Evolutionary conservation across 2,797 vertebrate species (phyloP), one percentile per base, ranked within the genome.

Genomic region (Danio tinwini): DNA sequence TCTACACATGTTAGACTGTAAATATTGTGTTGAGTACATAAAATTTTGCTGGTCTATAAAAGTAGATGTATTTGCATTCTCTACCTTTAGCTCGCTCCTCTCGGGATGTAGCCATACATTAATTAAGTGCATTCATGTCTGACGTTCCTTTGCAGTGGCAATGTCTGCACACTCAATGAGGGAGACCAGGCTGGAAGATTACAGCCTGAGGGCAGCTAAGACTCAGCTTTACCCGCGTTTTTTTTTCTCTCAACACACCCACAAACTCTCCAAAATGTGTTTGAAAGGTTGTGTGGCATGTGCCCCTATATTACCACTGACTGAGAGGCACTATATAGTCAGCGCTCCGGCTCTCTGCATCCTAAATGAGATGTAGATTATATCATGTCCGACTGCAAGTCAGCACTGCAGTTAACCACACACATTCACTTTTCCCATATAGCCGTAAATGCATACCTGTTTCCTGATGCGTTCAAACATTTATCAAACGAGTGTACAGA

Each of bases 111-210:
- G 82, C 61, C 67, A 62, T 59, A 80, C 69, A 74, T 84, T 85
- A 85, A 88, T 82, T 81, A 77, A 86, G 74, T 71, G 77, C 70
- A 81, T 69, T 82, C 59, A 76, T 82, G 83, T 84, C 75, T 85
- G 84, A 81, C 82, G n/a, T 52, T 74, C 68, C 81, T 80, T 78
- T 80, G 61, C 52, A 63, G 42, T 83, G 65, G 78, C 59, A 77
- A 76, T 65, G 78, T 82, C 84, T 85, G 76, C 74, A 76, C 74
- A 40, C 47, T 77, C 73, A 84, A 52, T 83, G 64, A 82, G 79
- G 65, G 58, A 68, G 13, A 42, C 37, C 61, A 47, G 67, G 9
- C 45, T 47, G 55, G 45, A 47, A 87, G 77, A 78, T 65, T 62
- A 81, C 72, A 39, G 70, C 83, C 82, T 64, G 40, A 61, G 82